Evolutionary conservation across 2,888 invertebrate species (phyloP).

Genomic region (Meghimatium bilineatum): DNA sequence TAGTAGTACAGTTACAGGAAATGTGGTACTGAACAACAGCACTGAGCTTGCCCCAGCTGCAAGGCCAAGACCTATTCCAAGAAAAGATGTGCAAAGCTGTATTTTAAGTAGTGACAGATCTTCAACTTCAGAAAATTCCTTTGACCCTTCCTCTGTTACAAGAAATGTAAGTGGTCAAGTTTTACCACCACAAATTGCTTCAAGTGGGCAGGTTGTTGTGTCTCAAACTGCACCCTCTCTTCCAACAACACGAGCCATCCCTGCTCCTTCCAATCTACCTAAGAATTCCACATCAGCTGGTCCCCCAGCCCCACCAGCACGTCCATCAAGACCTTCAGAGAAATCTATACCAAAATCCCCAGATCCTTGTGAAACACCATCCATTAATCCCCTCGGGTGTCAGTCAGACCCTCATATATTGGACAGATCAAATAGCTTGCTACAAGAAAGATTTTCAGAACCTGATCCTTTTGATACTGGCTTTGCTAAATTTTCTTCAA

Average conservation of each 20-base stretch:
- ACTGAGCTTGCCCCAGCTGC: conserved; percentile 39
- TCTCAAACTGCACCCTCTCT: conserved; percentile 35
- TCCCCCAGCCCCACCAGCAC: conserved; percentile 46
- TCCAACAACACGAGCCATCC: conserved; percentile 30
- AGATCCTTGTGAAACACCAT: conserved; percentile 20
- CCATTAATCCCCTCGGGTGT: not conserved
- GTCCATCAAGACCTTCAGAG: conserved; percentile 53
- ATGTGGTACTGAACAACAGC: conserved; percentile 34
- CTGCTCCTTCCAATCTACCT: conserved; percentile 40
- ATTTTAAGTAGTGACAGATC: conserved; percentile 36
- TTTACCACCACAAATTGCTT: conserved; percentile 23
- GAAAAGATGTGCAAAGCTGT: conserved; percentile 62
- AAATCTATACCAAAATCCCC: conserved; percentile 25
- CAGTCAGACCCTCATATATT: conserved; percentile 21
- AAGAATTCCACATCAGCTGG: conserved; percentile 3
- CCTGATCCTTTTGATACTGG: conserved; percentile 43
- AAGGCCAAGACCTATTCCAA: conserved; percentile 59
- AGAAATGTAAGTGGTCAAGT: conserved; percentile 37
- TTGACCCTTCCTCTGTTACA: conserved; percentile 22
- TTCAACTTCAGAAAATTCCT: not conserved
- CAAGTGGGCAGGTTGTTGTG: conserved; percentile 25
- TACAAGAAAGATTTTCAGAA: not conserved
- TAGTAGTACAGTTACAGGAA: conserved; percentile 9
- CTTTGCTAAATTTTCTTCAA: conserved; percentile 26
- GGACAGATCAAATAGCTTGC: conserved; percentile 44